Percentiles rank a stretch among this genome's conserved stretches.
phyloP scores from a whole-genome alignment of 2,113 vertebrate species.

The Taxidea taxus region DNA sequence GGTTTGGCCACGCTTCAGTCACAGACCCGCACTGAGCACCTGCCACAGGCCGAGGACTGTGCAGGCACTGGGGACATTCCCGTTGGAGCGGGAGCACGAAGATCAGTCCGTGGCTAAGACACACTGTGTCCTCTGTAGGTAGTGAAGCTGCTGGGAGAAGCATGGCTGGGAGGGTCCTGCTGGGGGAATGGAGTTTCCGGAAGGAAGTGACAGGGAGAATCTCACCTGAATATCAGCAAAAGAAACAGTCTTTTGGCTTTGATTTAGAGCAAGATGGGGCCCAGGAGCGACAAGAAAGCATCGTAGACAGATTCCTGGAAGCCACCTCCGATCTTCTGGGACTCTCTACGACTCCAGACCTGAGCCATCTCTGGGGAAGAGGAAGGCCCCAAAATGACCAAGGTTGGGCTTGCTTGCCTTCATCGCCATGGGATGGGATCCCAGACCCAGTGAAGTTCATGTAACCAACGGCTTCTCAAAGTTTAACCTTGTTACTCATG shows the following conservation, averaged over 20 bases:
- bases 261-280: background rate
- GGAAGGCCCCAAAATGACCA: background rate
- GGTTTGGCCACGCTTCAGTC: fast-evolving
- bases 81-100: background rate
- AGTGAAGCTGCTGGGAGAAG: background rate
- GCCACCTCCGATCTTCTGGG: background rate
- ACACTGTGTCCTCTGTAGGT: background rate
- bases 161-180: background rate
- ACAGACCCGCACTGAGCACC: background rate
- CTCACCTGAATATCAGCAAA: background rate
- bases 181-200: background rate
- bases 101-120: background rate
- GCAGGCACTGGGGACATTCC: background rate
- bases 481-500: background rate
- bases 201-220: background rate
- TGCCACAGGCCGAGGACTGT: background rate
- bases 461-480: background rate
- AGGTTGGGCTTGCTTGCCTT: background rate
- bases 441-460: background rate
- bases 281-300: background rate
- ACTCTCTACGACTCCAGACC: background rate
- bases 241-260: background rate
- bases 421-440: background rate
- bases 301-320: background rate
- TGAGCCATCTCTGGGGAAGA: background rate